Conservation (phyloP, 2,888 invertebrate genomes). For the Ophion slaviceki region DNA sequence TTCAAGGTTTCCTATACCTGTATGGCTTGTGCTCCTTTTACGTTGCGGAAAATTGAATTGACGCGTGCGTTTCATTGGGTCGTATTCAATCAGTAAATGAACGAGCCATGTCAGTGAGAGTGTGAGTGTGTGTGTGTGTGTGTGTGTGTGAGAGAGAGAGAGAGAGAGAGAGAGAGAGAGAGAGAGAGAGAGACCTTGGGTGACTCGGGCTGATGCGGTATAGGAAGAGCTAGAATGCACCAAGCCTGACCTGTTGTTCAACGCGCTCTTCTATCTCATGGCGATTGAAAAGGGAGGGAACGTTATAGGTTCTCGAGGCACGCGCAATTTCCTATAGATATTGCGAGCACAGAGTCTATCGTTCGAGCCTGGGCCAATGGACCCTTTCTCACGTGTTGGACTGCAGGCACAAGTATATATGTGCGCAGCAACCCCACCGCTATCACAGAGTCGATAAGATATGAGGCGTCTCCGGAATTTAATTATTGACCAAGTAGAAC, state of each 20-base stretch:
- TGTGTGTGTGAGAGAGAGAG: neutral
- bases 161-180: neutral
- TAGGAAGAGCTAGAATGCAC: constrained; percentile 27
- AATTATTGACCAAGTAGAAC: constrained; percentile 69
- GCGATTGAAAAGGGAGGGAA: constrained; percentile 1
- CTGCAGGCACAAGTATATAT: constrained; percentile 18
- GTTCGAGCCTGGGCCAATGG: constrained; percentile 23
- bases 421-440: neutral
- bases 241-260: constrained; percentile 38
- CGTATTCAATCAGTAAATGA: constrained; percentile 49
- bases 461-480: constrained; percentile 71
- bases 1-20: neutral
- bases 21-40: constrained; percentile 40
- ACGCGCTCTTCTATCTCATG: constrained; percentile 5
- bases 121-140: neutral
- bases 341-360: constrained; percentile 31
- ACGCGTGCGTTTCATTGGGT: constrained; percentile 60
- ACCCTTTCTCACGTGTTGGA: constrained; percentile 30
- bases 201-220: neutral
- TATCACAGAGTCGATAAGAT: constrained; percentile 68
- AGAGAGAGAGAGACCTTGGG: neutral
- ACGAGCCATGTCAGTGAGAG: neutral
- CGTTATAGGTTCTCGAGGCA: constrained; percentile 44
- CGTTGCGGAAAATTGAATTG: constrained; percentile 52
- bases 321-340: constrained; percentile 50